Base-by-base conservation (phyloP, 1,140 invertebrate species). In the Heterodera carotae region DNA sequence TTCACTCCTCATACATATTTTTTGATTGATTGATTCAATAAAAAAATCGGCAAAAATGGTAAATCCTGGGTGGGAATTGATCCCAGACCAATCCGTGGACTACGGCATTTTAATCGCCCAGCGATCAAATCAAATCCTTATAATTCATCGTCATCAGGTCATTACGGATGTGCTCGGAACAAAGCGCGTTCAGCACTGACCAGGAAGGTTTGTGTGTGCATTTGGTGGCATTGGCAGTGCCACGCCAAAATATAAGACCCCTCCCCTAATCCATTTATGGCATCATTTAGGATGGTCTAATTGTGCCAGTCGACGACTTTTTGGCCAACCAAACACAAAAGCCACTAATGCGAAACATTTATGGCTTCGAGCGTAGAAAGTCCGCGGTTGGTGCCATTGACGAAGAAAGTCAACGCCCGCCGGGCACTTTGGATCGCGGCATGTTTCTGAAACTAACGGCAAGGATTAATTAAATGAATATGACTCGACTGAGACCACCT, bases 161-260 rank as follows among this genome's bases (percentile, higher is more conserved):
- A 84, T 76, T 82, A 84, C 53, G 81, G 81, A 0, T 83, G 82
- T 72, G 82, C 82, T 25, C 39, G 83, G n/a, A 85, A 85, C 34
- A 69, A 78, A 53, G 81, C 81, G 15, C 64, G 83, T 27, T 82
- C 81, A 6, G 83, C 81, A n/a, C 69, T 82, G 34, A 82, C 81
- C 31, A 43, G 75, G 56, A 82, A 84, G 74, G 81, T 82, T 18
- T 18, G 27, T 27, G 74, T 1, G 22, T 18, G 29, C 15, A 2
- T 4, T 69, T 27, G 0, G 31, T 31, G 53, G 31, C 12, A 29
- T 56, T 12, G 36, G 10, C 2, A 43, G 6, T 43, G 39, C 6
- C 39, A 43, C 39, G n/a, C n/a, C n/a, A n/a, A n/a, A n/a, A n/a
- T n/a, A n/a, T n/a, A n/a, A 43, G 12, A 43, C 39, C 6, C 12